phyloP scores from a whole-genome alignment of 2,888 invertebrate genomes.

The Rhagonycha fulva region DNA sequence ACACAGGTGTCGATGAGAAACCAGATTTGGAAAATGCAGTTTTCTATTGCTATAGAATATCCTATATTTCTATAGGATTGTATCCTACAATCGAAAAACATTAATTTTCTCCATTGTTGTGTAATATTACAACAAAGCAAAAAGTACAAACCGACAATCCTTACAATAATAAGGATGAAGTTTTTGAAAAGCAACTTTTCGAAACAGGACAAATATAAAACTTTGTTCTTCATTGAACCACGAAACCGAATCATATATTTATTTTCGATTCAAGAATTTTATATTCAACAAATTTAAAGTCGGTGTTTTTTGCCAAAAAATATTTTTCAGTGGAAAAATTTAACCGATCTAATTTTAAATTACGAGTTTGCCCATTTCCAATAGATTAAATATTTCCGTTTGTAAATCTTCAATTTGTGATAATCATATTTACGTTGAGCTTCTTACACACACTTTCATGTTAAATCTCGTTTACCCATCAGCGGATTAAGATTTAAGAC shows the following conservation, averaged over 20 bases:
- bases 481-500: slow-evolving; percentile 20
- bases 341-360: background rate
- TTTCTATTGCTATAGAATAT: no score
- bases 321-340: background rate
- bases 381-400: slow-evolving; percentile 13
- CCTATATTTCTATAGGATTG: no score
- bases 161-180: background rate
- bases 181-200: background rate
- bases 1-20: no score
- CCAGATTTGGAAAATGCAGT: no score
- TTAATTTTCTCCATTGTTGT: background rate
- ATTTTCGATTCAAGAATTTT: background rate
- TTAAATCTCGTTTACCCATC: slow-evolving; percentile 17
- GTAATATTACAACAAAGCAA: background rate
- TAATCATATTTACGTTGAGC: slow-evolving; percentile 16
- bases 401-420: slow-evolving; percentile 3
- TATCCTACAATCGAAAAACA: background rate
- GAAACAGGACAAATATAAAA: background rate
- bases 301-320: background rate
- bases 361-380: slow-evolving; percentile 5
- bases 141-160: background rate
- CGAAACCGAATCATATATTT: background rate
- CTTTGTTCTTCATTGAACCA: background rate
- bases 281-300: background rate
- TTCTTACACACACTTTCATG: slow-evolving; percentile 14